Conservation (phyloP, 2,113 vertebrate species). For the Myiozetetes cayanensis region DNA sequence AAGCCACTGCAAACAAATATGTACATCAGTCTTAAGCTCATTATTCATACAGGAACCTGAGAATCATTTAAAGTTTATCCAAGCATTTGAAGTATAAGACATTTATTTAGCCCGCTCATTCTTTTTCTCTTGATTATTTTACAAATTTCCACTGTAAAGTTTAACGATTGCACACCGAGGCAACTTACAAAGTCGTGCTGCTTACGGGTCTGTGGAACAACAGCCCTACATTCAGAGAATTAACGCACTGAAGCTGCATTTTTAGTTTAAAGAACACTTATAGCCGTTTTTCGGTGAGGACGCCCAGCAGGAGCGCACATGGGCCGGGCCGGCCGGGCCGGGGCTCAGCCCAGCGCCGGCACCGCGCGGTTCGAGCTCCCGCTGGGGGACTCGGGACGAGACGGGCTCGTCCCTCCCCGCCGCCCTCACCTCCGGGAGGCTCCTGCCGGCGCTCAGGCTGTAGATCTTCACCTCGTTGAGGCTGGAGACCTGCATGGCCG, state of each 20-base stretch:
- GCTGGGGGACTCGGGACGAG: neutral
- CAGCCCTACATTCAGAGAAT: fast-evolving
- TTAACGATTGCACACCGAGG: neutral
- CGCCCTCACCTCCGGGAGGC: slow-evolving; percentile 91
- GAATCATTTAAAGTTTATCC: neutral
- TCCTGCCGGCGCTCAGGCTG: slow-evolving; percentile 93
- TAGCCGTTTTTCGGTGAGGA: fast-evolving
- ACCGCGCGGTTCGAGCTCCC: neutral
- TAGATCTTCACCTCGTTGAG: slow-evolving; percentile 98
- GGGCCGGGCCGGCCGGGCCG: neutral
- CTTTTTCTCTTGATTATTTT: neutral
- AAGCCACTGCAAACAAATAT: slow-evolving; percentile 82
- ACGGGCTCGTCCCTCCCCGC: too few species aligned
- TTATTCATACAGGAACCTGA: neutral
- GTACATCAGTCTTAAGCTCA: neutral
- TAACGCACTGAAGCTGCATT: fast-evolving
- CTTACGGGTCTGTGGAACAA: too few species aligned
- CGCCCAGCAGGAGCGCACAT: neutral
- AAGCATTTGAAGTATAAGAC: neutral
- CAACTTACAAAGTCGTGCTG: fast-evolving
- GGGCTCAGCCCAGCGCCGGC: neutral
- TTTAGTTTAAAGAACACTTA: fast-evolving
- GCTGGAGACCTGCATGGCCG: slow-evolving; percentile 90
- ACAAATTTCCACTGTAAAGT: fast-evolving
- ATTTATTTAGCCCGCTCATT: too few species aligned